Base-by-base conservation (phyloP, 2,797 vertebrate species). In the Hybognathus amarus region DNA sequence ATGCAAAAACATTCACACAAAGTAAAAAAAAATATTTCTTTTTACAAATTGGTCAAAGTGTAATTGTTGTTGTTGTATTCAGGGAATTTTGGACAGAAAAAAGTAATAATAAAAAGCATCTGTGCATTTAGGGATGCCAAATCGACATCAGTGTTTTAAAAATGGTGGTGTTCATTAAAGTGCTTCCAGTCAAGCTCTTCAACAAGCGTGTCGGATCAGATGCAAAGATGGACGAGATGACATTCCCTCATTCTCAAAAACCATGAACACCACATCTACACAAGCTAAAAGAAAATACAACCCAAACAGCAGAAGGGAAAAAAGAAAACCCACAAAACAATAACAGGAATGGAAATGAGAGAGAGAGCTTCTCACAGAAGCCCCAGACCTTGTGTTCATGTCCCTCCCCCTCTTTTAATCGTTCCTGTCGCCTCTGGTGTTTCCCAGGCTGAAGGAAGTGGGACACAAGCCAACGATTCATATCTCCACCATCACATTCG, bases 261-360 rank as follows among this genome's bases (percentile, higher is more conserved):
- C 5, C 59, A 64, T 7, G 7, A 38, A 24, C 33, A 47, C 45
- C 22, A 45, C 50, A 47, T 15, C 13, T 56, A n/a, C 56, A 42
- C 74, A 63, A 63, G 6, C n/a, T 77, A 27, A 42, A 27, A 24
- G n/a, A 61, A 27, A 64, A 64, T 33, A 30, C 42, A 64, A 50
- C 18, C 42, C 42, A 50, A 61, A n/a, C 76, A 54, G 52, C 71
- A 15, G 33, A 22, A 22, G 78, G 66, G n/a, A 20, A 42, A 59
- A 64, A 83, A 78, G n/a, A 71, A 79, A 76, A 64, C 47, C 36
- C 69, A 73, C n/a, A 75, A 79, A 77, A 85, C 74, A 87, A 80
- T 33, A 87, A 83, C 73, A 80, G 54, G 67, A 80, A 63, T 79
- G 69, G 68, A 85, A 85, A 85, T 80, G 74, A 87, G 80, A 2